Base-by-base conservation (phyloP, 1,140 invertebrate species). In the Dolichoris vasculosae region DNA sequence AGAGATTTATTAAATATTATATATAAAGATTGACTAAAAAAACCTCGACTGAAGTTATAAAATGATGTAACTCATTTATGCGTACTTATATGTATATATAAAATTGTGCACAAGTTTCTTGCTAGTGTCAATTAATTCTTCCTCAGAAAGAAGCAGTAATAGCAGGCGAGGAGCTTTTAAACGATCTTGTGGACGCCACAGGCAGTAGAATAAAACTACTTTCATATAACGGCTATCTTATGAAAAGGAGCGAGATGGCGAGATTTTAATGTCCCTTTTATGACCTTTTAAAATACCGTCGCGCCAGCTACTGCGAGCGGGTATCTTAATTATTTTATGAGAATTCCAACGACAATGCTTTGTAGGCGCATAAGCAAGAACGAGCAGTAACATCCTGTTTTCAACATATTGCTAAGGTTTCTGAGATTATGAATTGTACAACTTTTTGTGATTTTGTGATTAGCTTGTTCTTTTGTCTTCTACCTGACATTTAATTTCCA, bases 301-400 rank as follows among this genome's bases (percentile, higher is more conserved):
- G 89, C 88, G 84, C 88, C 88, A 88, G 88, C 89, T 90, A 90
- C 89, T 87, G 83, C n/a, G 43, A 84, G 83, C n/a, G 86, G 87
- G 88, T 88, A 89, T 89, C 92, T 93, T 93, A 93, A 93, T 93
- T 93, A 93, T 93, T 93, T 93, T 93, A 93, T 90, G 91, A 93
- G 91, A 91, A 93, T 92, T 92, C 91, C 91, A 88, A 91, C 90
- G 91, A 93, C 91, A 91, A 92, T 93, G 89, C 91, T 90, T 89
- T 87, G 88, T 86, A 87, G 89, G 43, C 64, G 30, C 64, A 15
- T 13, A 7, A 43, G 43, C 82, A 76, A 77, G 91, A 92, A 92
- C 92, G 91, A 90, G 87, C 88, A 88, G 90, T 90, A 93, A 92
- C 92, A 93, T 91, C 89, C 90, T 89, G 90, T 90, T 89, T 87